Conservation (phyloP, 2,797 vertebrate species). For the Lacerta bilineata region DNA sequence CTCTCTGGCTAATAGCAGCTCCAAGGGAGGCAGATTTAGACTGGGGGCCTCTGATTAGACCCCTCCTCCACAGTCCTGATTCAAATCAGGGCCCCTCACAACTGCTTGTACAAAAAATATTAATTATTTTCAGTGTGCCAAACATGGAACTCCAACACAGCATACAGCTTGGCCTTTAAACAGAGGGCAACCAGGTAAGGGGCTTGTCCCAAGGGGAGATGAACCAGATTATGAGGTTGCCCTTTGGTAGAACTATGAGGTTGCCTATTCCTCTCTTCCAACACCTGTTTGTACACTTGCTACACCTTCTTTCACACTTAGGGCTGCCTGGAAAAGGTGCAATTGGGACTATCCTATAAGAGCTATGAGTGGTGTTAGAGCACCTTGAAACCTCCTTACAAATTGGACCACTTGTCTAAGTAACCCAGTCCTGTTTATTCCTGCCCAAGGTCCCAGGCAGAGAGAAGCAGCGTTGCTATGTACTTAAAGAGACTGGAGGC, state of each 20-base stretch:
- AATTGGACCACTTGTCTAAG: background rate
- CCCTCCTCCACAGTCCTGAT: background rate
- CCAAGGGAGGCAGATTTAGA: background rate
- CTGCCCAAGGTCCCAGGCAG: too few relatives aligned
- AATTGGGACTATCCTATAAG: background rate
- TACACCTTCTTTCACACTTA: background rate
- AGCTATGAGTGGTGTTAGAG: background rate
- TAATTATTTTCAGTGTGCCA: too few relatives aligned
- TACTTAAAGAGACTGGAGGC: too few relatives aligned
- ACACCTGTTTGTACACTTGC: background rate
- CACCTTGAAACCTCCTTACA: background rate
- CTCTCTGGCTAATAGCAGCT: background rate
- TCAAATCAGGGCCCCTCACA: background rate
- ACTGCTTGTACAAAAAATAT: background rate
- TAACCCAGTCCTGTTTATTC: background rate
- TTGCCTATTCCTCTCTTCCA: background rate
- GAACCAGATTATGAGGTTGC: background rate
- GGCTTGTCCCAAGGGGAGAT: background rate
- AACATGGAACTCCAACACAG: too few relatives aligned
- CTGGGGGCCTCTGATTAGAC: background rate
- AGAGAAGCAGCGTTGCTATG: too few relatives aligned
- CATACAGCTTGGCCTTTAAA: background rate
- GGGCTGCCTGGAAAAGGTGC: background rate
- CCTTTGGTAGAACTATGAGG: background rate
- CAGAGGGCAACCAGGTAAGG: background rate